phyloP scores from a whole-genome alignment of 1,140 invertebrate genomes.

The Tetramorium parvispinum region DNA sequence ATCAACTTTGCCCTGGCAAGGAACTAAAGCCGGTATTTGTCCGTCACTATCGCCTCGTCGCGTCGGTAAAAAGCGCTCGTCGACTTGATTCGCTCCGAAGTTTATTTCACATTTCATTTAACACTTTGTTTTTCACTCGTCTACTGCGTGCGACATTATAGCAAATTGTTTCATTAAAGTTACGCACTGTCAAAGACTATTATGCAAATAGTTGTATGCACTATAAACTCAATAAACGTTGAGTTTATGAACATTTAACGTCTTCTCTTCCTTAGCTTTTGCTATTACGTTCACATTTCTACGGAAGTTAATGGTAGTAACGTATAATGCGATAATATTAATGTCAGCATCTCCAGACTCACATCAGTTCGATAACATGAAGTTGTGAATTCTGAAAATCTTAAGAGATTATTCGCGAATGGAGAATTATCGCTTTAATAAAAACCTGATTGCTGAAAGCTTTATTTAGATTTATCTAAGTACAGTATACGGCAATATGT shows the following conservation, averaged over 20 bases:
- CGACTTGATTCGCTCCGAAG: slow-evolving; percentile 48
- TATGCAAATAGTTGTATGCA: slow-evolving; percentile 42
- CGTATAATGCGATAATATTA: slow-evolving; percentile 33
- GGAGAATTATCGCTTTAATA: slow-evolving; percentile 20
- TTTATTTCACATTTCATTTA: slow-evolving; percentile 58
- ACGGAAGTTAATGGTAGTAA: slow-evolving; percentile 19
- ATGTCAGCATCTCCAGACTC: background rate
- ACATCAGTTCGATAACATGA: background rate
- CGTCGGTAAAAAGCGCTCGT: slow-evolving; percentile 48
- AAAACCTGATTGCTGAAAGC: slow-evolving; percentile 2
- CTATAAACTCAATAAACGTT: slow-evolving; percentile 41
- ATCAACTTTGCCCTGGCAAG: slow-evolving; percentile 45
- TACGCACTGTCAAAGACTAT: slow-evolving; percentile 37
- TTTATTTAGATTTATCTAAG: background rate
- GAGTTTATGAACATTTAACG: slow-evolving; percentile 37
- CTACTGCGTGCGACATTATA: slow-evolving; percentile 19
- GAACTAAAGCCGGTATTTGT: slow-evolving; percentile 57
- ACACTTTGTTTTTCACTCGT: slow-evolving; percentile 33
- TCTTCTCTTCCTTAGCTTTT: slow-evolving; percentile 11
- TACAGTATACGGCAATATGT: background rate
- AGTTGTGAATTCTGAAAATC: slow-evolving; percentile 3
- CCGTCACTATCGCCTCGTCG: slow-evolving; percentile 35
- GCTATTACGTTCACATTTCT: slow-evolving; percentile 10
- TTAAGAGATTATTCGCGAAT: slow-evolving; percentile 25
- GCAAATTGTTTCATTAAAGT: slow-evolving; percentile 53